Percentiles rank a stretch among this genome's conserved stretches.
phyloP scores from a whole-genome alignment of 2,797 vertebrate species.

The Micrastur ruficollis region DNA sequence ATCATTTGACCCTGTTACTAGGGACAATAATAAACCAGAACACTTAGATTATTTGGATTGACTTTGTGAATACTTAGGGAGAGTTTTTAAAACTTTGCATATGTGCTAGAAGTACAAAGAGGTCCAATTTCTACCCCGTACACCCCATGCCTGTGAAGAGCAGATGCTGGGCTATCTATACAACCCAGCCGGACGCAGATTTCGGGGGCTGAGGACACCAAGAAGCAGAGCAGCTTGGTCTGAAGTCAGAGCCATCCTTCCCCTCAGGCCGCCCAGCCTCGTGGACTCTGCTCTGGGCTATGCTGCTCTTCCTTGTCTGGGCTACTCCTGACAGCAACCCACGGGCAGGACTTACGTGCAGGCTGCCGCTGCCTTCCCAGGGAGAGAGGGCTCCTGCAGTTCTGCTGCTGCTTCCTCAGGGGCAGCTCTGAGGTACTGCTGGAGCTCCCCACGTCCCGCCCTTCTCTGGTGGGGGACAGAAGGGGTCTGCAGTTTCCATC shows the following conservation, averaged over 20 bases:
- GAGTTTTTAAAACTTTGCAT: neutral
- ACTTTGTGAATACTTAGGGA: neutral
- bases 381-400: neutral
- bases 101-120: neutral
- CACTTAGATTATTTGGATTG: neutral
- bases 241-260: neutral
- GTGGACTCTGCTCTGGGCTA: rapidly evolving
- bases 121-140: neutral
- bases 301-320: neutral
- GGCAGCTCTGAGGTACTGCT: neutral
- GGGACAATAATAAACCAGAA: neutral
- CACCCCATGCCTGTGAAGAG: neutral
- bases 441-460: neutral
- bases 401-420: too few species aligned
- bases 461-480: neutral
- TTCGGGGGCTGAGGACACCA: neutral
- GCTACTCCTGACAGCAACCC: neutral
- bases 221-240: too few species aligned
- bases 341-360: neutral
- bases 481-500: neutral
- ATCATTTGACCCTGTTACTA: neutral
- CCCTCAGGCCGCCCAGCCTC: neutral
- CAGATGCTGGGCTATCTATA: neutral
- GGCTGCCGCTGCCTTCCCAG: neutral
- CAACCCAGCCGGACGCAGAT: too few species aligned